Evolutionary conservation across 2,888 invertebrate genomes (phyloP), one percentile per base, ranked within the genome.

Genomic region (Azorinus chamasolen): DNA sequence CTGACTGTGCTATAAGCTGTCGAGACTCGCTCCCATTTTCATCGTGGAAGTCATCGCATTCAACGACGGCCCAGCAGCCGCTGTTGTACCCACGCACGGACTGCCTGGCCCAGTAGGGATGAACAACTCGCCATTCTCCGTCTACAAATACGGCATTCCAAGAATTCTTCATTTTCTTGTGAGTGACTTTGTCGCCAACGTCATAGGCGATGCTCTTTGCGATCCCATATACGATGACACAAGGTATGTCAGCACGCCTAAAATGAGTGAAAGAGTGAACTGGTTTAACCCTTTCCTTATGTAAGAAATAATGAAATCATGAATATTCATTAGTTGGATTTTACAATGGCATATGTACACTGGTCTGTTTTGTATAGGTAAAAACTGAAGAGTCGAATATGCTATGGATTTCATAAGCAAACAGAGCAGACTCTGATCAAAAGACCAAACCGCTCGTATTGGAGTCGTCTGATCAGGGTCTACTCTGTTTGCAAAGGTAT

Each of bases 121-220:
- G 89, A 0, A 90, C 65, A 24, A 90, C 62, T 24, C 88, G 79
- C 90, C 90, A 90, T 22, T 78, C 79, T 5, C 79, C 79, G 16
- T 84, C 83, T 1, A 88, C 57, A 55, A 77, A 85, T 3, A 89
- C 88, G 39, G 88, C 88, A 61, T 89, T 89, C 90, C 90, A 90
- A 45, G 85, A 85, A 58, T 88, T 88, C 18, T 75, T 82, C 71
- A 85, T 46, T 27, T 69, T 66, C 22, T 69, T 72, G 6, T 54
- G 51, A 25, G 85, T 79, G 16, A 83, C 76, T 51, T 74, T 79
- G 32, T 83, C 83, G 0, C 89, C 90, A 3, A 86, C 85, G 22
- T 87, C 78, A 58, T 90, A 89, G 1, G 81, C 74, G 0, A 89
- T 82, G 22, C 87, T 84, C 66, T 90, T 90, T 25, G 83, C 87